Conservation (phyloP, 2,888 invertebrate species). For the Cerastis rubricosa region DNA sequence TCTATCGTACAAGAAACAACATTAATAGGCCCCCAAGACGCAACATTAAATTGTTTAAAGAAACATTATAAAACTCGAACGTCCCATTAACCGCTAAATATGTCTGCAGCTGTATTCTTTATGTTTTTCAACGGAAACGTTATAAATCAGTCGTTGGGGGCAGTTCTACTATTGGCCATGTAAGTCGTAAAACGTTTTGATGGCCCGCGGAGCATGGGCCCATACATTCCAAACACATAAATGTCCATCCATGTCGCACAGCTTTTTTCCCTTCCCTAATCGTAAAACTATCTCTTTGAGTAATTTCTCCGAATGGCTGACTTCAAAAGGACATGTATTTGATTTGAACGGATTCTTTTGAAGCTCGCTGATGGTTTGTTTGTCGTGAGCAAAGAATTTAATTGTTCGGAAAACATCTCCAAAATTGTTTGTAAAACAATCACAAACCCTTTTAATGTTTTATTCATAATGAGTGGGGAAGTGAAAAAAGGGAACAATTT, state of each 20-base stretch:
- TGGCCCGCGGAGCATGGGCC: constrained; percentile 76
- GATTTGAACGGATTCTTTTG: constrained; percentile 59
- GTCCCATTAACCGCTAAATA: constrained; percentile 81
- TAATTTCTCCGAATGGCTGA: constrained; percentile 83
- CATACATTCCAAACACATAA: constrained; percentile 82
- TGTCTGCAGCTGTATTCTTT: constrained; percentile 86
- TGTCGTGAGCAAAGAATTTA: constrained; percentile 46
- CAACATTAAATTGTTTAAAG: constrained; percentile 67
- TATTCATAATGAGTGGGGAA: constrained; percentile 54
- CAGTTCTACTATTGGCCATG: constrained; percentile 82
- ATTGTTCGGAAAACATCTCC: constrained; percentile 53
- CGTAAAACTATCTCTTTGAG: constrained; percentile 84
- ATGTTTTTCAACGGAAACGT: constrained; percentile 82
- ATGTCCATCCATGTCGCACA: constrained; percentile 78
- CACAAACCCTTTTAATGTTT: constrained; percentile 61
- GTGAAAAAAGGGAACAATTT: constrained; percentile 56
- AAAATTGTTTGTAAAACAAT: constrained; percentile 56
- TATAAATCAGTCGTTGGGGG: constrained; percentile 83
- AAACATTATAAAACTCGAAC: constrained; percentile 69
- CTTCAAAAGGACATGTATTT: constrained; percentile 83
- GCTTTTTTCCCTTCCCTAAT: constrained; percentile 70
- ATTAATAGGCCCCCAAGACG: constrained; percentile 69
- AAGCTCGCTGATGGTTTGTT: constrained; percentile 43
- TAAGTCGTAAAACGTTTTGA: constrained; percentile 85
- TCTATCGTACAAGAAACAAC: constrained; percentile 53